A percentile compares a stretch with the other conserved stretches of the same genome.
Evolutionary conservation across 2,888 invertebrate genomes (phyloP).

Genomic region (Pasiphila rectangulata): DNA sequence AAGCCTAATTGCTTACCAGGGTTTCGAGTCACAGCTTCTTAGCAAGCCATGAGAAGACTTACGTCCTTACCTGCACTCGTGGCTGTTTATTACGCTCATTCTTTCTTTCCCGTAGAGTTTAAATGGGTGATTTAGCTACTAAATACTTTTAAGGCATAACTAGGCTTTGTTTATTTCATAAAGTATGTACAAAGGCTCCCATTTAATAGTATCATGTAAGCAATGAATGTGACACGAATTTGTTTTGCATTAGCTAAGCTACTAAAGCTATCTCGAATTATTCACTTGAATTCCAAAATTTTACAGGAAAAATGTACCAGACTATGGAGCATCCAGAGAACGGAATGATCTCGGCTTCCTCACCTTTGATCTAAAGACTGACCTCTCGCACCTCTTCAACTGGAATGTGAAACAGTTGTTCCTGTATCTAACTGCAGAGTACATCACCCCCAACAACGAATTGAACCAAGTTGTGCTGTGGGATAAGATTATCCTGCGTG

Average conservation of each 20-base stretch:
- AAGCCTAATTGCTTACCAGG: neutral
- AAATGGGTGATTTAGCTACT: too few relatives aligned
- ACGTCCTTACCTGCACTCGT: conserved; percentile 3
- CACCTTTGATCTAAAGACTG: conserved; percentile 96
- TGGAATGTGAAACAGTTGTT: conserved; percentile 99
- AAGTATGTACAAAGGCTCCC: too few relatives aligned
- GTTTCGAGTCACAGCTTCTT: too few relatives aligned
- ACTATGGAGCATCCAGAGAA: conserved; percentile 96
- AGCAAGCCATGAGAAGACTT: too few relatives aligned
- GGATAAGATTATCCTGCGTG: conserved; percentile 98
- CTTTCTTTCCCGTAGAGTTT: too few relatives aligned
- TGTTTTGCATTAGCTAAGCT: too few relatives aligned
- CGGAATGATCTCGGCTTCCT: conserved; percentile 97
- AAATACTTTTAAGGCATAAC: too few relatives aligned
- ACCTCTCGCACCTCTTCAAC: conserved; percentile 95
- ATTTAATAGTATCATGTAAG: too few relatives aligned
- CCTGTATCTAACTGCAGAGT: conserved; percentile 97
- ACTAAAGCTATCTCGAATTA: too few relatives aligned
- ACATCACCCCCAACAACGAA: conserved; percentile 92
- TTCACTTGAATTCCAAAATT: too few relatives aligned
- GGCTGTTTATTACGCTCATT: neutral
- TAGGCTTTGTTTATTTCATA: too few relatives aligned
- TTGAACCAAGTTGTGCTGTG: conserved; percentile 97
- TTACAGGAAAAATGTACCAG: conserved; percentile 96
- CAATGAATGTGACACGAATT: too few relatives aligned